phyloP scores from a whole-genome alignment of 2,888 invertebrate genomes.

The Tetragonisca angustula region DNA sequence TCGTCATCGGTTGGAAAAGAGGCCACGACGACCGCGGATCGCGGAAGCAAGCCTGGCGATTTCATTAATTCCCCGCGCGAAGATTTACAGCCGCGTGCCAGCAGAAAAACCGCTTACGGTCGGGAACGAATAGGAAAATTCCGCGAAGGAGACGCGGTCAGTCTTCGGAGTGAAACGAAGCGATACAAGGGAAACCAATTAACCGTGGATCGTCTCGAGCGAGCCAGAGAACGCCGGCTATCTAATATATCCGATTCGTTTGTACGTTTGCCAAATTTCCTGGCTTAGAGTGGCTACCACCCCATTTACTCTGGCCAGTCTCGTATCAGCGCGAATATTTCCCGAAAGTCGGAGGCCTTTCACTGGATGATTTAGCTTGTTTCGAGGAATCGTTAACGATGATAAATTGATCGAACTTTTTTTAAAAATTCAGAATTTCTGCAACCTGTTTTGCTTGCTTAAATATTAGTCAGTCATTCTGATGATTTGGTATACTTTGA shows the following conservation, averaged over 20 bases:
- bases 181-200: conserved; percentile 27
- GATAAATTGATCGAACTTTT: no score
- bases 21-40: not conserved
- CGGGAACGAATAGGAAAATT: not conserved
- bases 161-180: not conserved
- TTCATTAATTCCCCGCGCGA: conserved; percentile 17
- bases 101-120: conserved; percentile 12
- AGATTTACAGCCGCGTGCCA: conserved; percentile 15
- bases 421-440: no score
- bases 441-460: no score
- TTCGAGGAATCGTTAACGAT: not conserved
- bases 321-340: not conserved
- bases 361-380: not conserved
- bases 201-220: conserved; percentile 4
- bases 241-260: not conserved
- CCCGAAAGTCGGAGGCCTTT: not conserved
- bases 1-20: not conserved
- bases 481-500: not conserved
- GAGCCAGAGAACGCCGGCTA: not conserved
- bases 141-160: conserved; percentile 7
- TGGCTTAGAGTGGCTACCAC: not conserved
- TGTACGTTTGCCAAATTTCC: conserved; percentile 1
- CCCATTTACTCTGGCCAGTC: not conserved
- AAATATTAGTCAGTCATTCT: no score
- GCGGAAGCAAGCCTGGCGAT: conserved; percentile 4